Conservation (phyloP, 2,797 vertebrate species). For the Periophthalmus magnuspinnatus region DNA sequence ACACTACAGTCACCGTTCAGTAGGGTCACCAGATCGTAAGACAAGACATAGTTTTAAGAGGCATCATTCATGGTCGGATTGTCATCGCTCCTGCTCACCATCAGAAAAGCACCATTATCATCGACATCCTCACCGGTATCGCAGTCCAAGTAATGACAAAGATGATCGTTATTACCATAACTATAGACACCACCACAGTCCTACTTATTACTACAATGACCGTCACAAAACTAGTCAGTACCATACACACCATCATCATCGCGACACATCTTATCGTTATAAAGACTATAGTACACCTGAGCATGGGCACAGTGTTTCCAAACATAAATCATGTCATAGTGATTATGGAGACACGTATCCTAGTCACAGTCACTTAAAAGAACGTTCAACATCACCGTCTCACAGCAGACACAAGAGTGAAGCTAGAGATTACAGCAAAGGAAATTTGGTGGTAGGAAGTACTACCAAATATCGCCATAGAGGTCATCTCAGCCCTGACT, state of each 20-base stretch:
- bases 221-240: constrained; percentile 18
- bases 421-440: constrained; percentile 8
- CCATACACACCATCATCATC: constrained; percentile 11
- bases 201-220: constrained; percentile 10
- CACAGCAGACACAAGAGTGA: constrained; percentile 28
- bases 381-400: constrained; percentile 13
- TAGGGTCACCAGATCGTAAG: constrained; percentile 25
- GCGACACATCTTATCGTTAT: constrained; percentile 14
- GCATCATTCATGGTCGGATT: constrained; percentile 34
- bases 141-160: constrained; percentile 12
- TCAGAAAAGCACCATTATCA: constrained; percentile 41
- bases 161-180: constrained; percentile 17
- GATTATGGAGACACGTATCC: constrained; percentile 12
- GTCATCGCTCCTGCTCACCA: constrained; percentile 28
- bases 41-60: constrained; percentile 39
- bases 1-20: constrained; percentile 18
- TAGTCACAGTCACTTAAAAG: constrained; percentile 11
- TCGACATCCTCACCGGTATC: constrained; percentile 24
- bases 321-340: constrained; percentile 6
- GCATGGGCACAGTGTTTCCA: constrained; percentile 11
- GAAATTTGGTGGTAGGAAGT: no score
- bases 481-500: constrained; percentile 13
- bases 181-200: constrained; percentile 10
- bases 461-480: constrained; percentile 5
- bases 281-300: constrained; percentile 14